Percentiles rank a stretch among this genome's conserved stretches.
Evolutionary conservation across 64 coral and sea anemone species (phyloP).

Genomic region (Montipora sp.): DNA sequence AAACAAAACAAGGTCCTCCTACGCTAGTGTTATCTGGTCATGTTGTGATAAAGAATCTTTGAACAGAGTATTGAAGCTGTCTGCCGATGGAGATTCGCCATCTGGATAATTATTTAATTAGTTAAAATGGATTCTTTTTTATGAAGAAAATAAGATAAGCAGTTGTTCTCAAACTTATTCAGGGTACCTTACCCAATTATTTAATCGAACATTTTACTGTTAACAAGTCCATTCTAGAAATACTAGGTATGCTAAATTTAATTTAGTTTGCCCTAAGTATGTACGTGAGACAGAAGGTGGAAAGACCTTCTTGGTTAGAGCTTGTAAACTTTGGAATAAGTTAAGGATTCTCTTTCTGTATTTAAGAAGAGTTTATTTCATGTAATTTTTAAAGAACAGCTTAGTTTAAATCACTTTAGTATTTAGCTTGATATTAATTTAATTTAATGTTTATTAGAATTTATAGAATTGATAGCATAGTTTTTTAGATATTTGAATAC

Average conservation of each 20-base stretch:
- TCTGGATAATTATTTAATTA: too few relatives aligned
- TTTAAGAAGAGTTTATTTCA: constrained; percentile 30
- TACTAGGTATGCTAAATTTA: background rate
- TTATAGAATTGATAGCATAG: too few relatives aligned
- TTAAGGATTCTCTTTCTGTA: constrained; percentile 1
- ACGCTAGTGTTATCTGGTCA: too few relatives aligned
- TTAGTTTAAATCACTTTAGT: constrained; percentile 18
- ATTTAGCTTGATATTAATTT: constrained; percentile 16
- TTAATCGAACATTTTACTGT: constrained; percentile 20
- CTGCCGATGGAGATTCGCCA: too few relatives aligned
- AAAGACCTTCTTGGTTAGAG: constrained; percentile 37
- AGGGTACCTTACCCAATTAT: constrained; percentile 28
- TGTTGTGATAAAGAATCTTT: too few relatives aligned
- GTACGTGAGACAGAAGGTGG: constrained; percentile 50
- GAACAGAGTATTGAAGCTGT: too few relatives aligned
- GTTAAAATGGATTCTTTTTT: too few relatives aligned
- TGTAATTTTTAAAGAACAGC: background rate
- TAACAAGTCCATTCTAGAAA: constrained; percentile 28
- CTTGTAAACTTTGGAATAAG: constrained; percentile 33
- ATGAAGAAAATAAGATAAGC: too few relatives aligned
- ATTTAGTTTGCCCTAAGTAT: constrained; percentile 57
- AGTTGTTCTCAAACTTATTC: too few relatives aligned
- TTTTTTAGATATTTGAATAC: too few relatives aligned
- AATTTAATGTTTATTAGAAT: too few relatives aligned
- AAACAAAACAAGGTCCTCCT: too few relatives aligned